Conservation (phyloP, 2,797 vertebrate species). For the Coregonus sp. region DNA sequence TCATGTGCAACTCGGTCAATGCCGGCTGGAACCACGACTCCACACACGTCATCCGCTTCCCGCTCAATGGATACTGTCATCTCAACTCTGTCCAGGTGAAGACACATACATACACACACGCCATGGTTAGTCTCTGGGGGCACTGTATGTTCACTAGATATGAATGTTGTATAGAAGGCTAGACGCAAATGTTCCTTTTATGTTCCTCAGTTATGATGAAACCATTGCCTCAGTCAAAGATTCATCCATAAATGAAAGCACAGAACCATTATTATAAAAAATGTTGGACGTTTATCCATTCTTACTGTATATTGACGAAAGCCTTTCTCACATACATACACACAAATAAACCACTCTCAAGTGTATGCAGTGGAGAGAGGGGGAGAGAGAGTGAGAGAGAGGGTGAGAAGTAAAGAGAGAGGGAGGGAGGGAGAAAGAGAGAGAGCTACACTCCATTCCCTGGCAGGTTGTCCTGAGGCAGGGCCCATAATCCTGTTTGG, state of each 20-base stretch:
- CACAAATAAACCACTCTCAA: slow-evolving; percentile 62
- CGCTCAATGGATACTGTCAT: slow-evolving; percentile 96
- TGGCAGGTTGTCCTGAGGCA: slow-evolving; percentile 76
- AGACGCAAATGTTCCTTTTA: background rate
- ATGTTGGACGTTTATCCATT: slow-evolving; percentile 61
- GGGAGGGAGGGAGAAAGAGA: slow-evolving; percentile 40
- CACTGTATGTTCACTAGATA: background rate
- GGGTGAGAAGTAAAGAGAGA: slow-evolving; percentile 17
- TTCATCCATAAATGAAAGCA: slow-evolving; percentile 56
- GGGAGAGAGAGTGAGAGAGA: slow-evolving; percentile 11
- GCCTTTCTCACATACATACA: slow-evolving; percentile 7
- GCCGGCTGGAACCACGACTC: slow-evolving; percentile 99
- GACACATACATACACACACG: background rate
- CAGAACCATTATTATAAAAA: slow-evolving; percentile 47
- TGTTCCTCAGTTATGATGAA: background rate
- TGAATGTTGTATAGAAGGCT: background rate
- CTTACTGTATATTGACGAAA: slow-evolving; percentile 46
- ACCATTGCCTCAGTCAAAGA: background rate
- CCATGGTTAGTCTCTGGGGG: background rate
- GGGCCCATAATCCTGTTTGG: slow-evolving; percentile 84
- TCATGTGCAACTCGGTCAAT: slow-evolving; percentile 98
- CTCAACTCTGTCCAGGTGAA: slow-evolving; percentile 98
- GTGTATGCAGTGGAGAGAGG: slow-evolving; percentile 64
- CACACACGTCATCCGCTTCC: slow-evolving; percentile 96
- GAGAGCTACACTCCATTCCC: slow-evolving; percentile 71